phyloP scores from a whole-genome alignment of 2,113 vertebrate species.

The Semnornis frantzii region DNA sequence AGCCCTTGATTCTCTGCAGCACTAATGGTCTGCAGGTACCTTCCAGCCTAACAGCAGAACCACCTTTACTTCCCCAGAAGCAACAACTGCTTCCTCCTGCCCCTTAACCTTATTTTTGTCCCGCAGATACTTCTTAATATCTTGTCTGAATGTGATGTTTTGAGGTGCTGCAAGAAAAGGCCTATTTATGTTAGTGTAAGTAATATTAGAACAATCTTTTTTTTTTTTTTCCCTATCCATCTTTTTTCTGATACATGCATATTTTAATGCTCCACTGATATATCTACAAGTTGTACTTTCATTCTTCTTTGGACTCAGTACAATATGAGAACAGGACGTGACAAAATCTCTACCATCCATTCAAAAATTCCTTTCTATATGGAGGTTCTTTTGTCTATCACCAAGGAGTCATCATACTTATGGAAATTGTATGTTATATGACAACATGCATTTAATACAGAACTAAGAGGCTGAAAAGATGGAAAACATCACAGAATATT shows the following conservation, averaged over 20 bases:
- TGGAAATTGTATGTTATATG: not conserved
- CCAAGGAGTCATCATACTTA: not conserved
- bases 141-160: not conserved
- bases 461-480: not conserved
- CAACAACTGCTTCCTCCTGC: not conserved
- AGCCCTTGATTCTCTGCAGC: not conserved
- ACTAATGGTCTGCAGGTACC: not conserved
- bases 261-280: not conserved
- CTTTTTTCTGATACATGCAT: not conserved
- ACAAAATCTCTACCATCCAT: rapidly evolving
- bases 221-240: not conserved
- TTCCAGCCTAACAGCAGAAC: not conserved
- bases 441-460: not conserved
- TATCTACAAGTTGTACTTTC: not conserved
- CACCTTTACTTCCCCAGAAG: not conserved
- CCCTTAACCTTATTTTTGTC: not conserved
- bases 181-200: not conserved
- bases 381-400: not conserved
- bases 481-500: rapidly evolving
- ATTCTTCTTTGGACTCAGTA: not conserved
- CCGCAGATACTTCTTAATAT: not conserved
- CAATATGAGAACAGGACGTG: rapidly evolving
- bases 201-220: not conserved
- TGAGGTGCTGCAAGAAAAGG: not conserved
- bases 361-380: not conserved